These are phyloP conservation scores for Tinamus guttatus DNA, from an alignment of 2,113 vertebrate species.

Conservation along the genomic window DNA sequence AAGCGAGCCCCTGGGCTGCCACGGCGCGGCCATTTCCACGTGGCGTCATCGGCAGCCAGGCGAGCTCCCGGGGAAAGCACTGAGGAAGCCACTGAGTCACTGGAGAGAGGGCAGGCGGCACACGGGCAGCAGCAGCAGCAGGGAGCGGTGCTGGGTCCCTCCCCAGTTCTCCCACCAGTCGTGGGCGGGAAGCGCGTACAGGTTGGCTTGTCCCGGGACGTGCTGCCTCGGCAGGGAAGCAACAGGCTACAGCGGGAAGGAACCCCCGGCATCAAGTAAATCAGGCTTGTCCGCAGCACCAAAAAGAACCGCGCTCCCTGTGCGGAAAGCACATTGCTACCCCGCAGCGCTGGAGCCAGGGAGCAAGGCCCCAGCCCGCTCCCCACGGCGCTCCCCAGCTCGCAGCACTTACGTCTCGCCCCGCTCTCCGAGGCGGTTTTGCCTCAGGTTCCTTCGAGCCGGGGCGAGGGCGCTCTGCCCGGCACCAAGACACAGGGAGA, in stretches of 20 bases:
- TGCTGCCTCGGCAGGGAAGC: neutral
- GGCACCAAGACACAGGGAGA: neutral
- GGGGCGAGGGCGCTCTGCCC: neutral
- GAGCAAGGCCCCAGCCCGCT: neutral
- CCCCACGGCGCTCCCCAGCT: neutral
- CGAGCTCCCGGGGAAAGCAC: neutral
- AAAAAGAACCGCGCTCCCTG: neutral
- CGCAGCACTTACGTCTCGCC: fast-evolving
- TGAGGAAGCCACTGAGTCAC: neutral
- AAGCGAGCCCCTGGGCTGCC: neutral
- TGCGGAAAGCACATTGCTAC: too few relatives aligned
- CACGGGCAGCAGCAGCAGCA: too few relatives aligned
- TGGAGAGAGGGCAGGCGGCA: neutral
- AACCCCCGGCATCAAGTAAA: neutral
- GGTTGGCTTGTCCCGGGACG: neutral
- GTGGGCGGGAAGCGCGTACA: neutral
- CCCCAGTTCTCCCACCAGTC: neutral
- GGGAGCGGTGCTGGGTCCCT: neutral
- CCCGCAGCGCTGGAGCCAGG: neutral
- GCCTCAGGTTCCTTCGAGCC: fast-evolving
- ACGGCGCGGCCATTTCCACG: neutral
- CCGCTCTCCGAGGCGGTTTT: fast-evolving
- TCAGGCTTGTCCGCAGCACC: fast-evolving
- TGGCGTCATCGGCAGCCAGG: too few relatives aligned
- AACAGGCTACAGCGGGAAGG: neutral